phyloP scores from a whole-genome alignment of 2,113 vertebrate genomes.

The Oriolus oriolus region DNA sequence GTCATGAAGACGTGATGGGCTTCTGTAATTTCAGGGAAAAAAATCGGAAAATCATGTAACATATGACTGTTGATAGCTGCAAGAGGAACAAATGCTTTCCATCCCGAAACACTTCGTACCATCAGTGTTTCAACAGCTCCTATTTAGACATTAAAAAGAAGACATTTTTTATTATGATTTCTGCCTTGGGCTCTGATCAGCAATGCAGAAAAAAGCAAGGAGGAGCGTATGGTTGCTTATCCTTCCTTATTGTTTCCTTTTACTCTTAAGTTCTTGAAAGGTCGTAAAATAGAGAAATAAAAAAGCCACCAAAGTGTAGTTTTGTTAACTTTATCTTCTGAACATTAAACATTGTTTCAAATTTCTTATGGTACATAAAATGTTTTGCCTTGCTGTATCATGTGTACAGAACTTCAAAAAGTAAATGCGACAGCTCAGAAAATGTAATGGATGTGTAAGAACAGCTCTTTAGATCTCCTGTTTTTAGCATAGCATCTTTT shows the following conservation, averaged over 20 bases:
- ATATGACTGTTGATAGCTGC: conserved; percentile 66
- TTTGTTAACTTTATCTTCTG: conserved; percentile 75
- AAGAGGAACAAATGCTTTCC: conserved; percentile 71
- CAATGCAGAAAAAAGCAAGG: conserved; percentile 28
- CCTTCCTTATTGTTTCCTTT: conserved; percentile 65
- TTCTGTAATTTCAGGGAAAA: conserved; percentile 23
- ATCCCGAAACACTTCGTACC: conserved; percentile 63
- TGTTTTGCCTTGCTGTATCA: conserved; percentile 74
- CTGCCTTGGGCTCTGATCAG: conserved; percentile 62
- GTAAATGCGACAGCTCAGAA: conserved; percentile 75
- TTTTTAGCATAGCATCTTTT: conserved; percentile 74
- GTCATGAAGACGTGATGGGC: neutral
- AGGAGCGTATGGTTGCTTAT: conserved; percentile 36
- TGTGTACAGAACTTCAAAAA: conserved; percentile 81
- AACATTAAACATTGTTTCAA: conserved; percentile 85
- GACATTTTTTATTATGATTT: conserved; percentile 64
- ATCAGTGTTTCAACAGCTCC: conserved; percentile 67
- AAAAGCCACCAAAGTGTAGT: conserved; percentile 67
- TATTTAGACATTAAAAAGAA: conserved; percentile 65
- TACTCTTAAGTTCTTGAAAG: conserved; percentile 53
- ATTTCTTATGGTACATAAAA: conserved; percentile 83
- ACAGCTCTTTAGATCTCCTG: conserved; percentile 78
- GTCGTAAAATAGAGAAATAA: conserved; percentile 72
- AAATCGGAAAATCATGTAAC: conserved; percentile 49
- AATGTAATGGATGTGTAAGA: conserved; percentile 85